Evolutionary conservation across 1,140 invertebrate genomes (phyloP).

Genomic region (Scaptomyza pallida): DNA sequence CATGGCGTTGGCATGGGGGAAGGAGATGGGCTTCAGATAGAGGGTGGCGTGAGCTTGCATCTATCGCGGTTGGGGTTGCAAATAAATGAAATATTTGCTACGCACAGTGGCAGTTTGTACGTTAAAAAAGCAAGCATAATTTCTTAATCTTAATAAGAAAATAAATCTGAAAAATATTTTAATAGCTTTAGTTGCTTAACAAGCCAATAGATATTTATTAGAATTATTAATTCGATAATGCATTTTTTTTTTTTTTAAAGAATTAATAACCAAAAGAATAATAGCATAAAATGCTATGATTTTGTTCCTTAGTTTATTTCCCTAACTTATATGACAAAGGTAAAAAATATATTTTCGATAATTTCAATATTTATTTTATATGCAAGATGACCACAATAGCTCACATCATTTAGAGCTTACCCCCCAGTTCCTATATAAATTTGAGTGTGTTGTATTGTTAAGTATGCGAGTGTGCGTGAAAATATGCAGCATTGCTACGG

Average conservation of each 20-base stretch:
- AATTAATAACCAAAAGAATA: too few relatives aligned
- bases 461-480: constrained; percentile 55
- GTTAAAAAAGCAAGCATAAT: not conserved
- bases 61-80: constrained; percentile 42
- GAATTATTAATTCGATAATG: too few relatives aligned
- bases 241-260: too few relatives aligned
- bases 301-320: too few relatives aligned
- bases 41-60: not conserved
- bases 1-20: not conserved
- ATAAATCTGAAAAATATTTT: not conserved
- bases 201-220: too few relatives aligned
- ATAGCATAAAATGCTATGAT: too few relatives aligned
- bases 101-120: constrained; percentile 35
- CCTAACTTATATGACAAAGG: too few relatives aligned
- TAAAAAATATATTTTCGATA: too few relatives aligned
- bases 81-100: constrained; percentile 79
- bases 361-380: too few relatives aligned
- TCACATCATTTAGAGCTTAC: constrained; percentile 1
- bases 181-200: too few relatives aligned
- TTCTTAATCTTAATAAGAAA: not conserved
- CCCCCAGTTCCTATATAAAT: not conserved
- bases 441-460: not conserved
- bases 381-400: not conserved
- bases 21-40: not conserved
- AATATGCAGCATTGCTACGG: constrained; percentile 49